Evolutionary conservation across 2,888 invertebrate species (phyloP).

Genomic region (Prenolepis imparis): DNA sequence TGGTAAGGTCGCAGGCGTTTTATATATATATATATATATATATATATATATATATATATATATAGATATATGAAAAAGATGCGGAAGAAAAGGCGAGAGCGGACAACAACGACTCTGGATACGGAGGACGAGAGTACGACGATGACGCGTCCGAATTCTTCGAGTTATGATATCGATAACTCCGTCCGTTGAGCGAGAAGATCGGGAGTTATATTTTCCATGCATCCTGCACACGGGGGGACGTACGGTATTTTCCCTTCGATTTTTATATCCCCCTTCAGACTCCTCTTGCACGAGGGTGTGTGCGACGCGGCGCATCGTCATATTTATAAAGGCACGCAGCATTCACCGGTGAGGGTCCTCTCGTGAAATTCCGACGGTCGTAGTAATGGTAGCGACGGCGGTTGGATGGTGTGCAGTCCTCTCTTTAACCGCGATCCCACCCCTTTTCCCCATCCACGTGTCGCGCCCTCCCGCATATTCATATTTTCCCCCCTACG

Average conservation of each 20-base stretch:
- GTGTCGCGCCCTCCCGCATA: constrained; percentile 41
- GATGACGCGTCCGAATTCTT: constrained; percentile 68
- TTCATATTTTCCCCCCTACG: constrained; percentile 39
- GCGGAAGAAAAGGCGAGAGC: constrained; percentile 52
- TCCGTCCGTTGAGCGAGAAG: constrained; percentile 68
- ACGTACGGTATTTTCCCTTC: constrained; percentile 19
- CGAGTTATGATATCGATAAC: constrained; percentile 82
- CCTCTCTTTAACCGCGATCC: constrained; percentile 45
- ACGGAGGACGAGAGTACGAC: constrained; percentile 47
- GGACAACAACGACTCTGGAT: constrained; percentile 60
- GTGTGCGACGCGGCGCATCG: constrained; percentile 18
- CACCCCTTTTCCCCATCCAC: neutral
- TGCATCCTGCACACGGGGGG: constrained; percentile 35
- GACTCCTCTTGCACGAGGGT: constrained; percentile 31
- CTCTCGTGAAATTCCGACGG: constrained; percentile 48
- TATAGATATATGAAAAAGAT: constrained; percentile 24
- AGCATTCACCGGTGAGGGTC: constrained; percentile 53
- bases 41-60: neutral
- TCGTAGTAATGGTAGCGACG: constrained; percentile 8
- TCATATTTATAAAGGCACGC: constrained; percentile 67
- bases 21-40: constrained; percentile 47
- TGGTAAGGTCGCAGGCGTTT: constrained; percentile 66
- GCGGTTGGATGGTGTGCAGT: constrained; percentile 1
- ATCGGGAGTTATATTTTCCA: constrained; percentile 62
- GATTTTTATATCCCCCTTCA: neutral